A percentile compares a stretch with the other conserved stretches of the same genome.
Evolutionary conservation across 2,113 vertebrate genomes (phyloP).

Genomic region (Varanus salvator): DNA sequence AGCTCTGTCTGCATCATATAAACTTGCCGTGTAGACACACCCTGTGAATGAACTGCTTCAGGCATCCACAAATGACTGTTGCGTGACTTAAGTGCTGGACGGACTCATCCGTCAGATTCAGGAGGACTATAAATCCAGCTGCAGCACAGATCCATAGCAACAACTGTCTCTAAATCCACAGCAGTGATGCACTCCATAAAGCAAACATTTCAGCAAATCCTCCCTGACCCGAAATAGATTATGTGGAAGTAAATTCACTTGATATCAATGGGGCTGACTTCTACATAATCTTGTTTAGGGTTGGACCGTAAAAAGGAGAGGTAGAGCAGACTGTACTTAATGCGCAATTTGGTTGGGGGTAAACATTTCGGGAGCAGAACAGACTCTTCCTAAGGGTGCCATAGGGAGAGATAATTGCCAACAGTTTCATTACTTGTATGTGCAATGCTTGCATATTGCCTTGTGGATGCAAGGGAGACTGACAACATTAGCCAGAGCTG

Average conservation of each 20-base stretch:
- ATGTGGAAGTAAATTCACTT: slow-evolving; percentile 8
- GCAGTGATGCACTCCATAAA: neutral
- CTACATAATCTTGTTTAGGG: slow-evolving; percentile 5
- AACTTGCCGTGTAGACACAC: neutral
- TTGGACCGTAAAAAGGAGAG: slow-evolving; percentile 12
- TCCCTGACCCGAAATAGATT: slow-evolving; percentile 10
- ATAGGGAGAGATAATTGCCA: neutral
- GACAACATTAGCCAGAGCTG: neutral
- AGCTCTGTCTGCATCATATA: neutral
- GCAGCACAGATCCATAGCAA: neutral
- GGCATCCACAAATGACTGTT: neutral
- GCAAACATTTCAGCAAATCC: slow-evolving; percentile 16
- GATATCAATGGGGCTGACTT: neutral
- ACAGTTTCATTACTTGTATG: neutral
- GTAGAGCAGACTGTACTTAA: slow-evolving; percentile 8
- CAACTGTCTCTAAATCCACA: neutral
- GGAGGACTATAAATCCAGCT: neutral
- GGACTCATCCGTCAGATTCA: neutral
- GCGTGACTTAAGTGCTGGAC: neutral
- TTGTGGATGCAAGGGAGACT: slow-evolving; percentile 3
- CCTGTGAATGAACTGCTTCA: neutral
- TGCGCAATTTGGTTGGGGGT: neutral
- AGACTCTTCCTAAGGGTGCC: neutral
- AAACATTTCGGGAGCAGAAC: neutral
- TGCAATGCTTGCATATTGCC: neutral